Evolutionary conservation across 1,140 invertebrate species (phyloP), one percentile per base, ranked within the genome.

Genomic region (Zaprionus vittiger): DNA sequence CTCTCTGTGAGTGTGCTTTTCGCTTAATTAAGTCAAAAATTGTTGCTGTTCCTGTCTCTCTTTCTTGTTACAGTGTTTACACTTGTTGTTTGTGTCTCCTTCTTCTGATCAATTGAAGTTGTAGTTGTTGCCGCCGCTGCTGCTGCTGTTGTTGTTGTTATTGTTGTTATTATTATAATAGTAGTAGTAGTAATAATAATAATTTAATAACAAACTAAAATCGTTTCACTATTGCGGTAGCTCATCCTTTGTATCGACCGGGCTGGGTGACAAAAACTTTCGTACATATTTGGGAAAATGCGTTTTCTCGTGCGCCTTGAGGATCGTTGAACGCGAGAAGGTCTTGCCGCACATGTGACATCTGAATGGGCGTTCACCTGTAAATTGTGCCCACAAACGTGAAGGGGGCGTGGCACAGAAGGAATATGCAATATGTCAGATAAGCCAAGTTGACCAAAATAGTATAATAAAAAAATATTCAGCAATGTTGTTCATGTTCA

Each of bases 251-350:
- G 96, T 96, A 84, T 97, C 96, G 80, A 97, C 95, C 66, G 96
- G 96, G 91, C 96, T 97, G 74, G 96, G 96, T 78, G 97, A 97
- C 81, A 97, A 94, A 93, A 96, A 97, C 94, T 97, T 97, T 71
- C 96, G 94, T 82, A 97, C 96, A 93, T 97, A 97, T 93, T 97
- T 97, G 68, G 97, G 97, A 94, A 96, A 97, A 93, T 98, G 97
- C 78, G 97, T 97, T 94, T 98, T 98, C 93, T 98, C 97, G 93
- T 98, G 97, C 79, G 97, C 97, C 93, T 98, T 98, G 72, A 98
- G 94, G 93, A 98, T 98, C 60, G 97, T 97, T 62, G 96, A 97
- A 73, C 97, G 94, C 57, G 97, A 97, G 93, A 98, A 98, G 47
- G 96, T 97, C 93, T 98, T 98, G 59, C 97, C 97, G 93, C 97